Conservation (phyloP, 1,140 invertebrate genomes). For the Oryzaephilus surinamensis region DNA sequence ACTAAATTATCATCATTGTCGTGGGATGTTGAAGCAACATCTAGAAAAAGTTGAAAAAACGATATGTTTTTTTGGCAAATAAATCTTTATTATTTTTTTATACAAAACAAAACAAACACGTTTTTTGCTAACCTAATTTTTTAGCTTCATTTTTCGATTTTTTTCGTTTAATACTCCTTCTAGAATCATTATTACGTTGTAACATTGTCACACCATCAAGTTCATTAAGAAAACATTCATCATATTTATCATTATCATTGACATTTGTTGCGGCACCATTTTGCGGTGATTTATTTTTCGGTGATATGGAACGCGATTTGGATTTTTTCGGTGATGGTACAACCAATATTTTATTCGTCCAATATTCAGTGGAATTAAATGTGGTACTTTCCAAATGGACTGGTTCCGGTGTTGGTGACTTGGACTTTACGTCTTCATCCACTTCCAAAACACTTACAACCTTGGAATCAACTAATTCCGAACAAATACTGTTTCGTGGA, state of each 20-base stretch:
- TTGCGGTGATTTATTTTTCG: background rate
- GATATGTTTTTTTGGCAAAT: too few relatives aligned
- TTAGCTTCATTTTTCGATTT: too few relatives aligned
- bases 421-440: slow-evolving; percentile 18
- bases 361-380: slow-evolving; percentile 18
- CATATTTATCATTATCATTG: slow-evolving; percentile 8
- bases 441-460: slow-evolving; percentile 19
- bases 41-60: too few relatives aligned
- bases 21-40: too few relatives aligned
- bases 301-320: too few relatives aligned
- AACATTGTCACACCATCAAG: slow-evolving; percentile 17
- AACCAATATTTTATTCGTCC: slow-evolving; percentile 14
- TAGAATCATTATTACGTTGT: too few relatives aligned
- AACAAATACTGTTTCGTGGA: slow-evolving; percentile 25
- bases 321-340: slow-evolving; percentile 9
- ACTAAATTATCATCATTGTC: too few relatives aligned
- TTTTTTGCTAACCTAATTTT: too few relatives aligned
- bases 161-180: too few relatives aligned
- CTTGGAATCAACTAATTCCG: slow-evolving; percentile 21
- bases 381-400: too few relatives aligned
- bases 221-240: slow-evolving; percentile 14
- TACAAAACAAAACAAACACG: too few relatives aligned
- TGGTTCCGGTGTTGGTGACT: slow-evolving; percentile 11
- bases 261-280: slow-evolving; percentile 1
- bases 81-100: too few relatives aligned